These are phyloP conservation scores for Xylota sylvarum DNA, from an alignment of 2,888 invertebrate species.

Conservation along the genomic window DNA sequence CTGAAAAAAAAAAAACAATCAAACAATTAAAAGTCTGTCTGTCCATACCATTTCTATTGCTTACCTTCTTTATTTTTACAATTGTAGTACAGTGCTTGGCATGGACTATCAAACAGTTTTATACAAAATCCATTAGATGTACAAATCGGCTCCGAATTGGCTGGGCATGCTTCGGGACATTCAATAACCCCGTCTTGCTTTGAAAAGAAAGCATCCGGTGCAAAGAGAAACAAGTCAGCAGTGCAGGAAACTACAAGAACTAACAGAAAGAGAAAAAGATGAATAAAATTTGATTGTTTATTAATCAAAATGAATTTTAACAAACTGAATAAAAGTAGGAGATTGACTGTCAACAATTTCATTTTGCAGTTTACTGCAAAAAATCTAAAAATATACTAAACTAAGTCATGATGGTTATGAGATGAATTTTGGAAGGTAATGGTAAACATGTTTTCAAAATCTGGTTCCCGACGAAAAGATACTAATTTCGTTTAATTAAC, in stretches of 20 bases:
- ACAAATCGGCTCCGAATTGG: conserved; percentile 26
- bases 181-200: background rate
- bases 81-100: conserved; percentile 50
- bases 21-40: background rate
- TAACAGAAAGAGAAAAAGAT: background rate
- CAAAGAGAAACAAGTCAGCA: conserved; percentile 11
- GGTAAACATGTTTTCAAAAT: conserved; percentile 11
- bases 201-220: background rate
- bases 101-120: conserved; percentile 46
- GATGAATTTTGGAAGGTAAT: background rate
- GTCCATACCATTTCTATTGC: background rate
- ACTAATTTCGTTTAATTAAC: background rate
- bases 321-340: conserved; percentile 8
- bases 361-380: conserved; percentile 10
- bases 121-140: conserved; percentile 66
- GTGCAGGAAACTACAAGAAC: background rate
- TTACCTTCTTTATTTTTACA: conserved; percentile 42
- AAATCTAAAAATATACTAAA: conserved; percentile 9
- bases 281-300: background rate
- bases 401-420: background rate
- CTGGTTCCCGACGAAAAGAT: conserved; percentile 2
- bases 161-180: conserved; percentile 45
- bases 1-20: conserved; percentile 9
- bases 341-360: background rate
- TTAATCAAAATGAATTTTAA: background rate